Base-by-base conservation (phyloP, 2,797 vertebrate species). In the Carduelis carduelis region DNA sequence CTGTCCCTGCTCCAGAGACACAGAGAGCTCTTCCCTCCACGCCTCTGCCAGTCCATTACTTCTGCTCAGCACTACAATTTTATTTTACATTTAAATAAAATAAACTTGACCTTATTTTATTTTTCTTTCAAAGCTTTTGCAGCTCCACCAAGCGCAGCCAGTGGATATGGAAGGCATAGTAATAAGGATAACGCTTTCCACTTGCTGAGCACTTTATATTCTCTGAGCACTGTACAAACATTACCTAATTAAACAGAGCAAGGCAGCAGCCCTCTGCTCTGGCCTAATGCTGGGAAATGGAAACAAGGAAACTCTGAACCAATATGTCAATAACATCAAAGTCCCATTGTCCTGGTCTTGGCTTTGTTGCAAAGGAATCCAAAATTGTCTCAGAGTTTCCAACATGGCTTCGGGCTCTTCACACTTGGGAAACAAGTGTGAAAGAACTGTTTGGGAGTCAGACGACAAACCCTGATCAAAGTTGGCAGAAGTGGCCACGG, bases 301-400 rank as follows among this genome's bases (percentile, higher is more conserved):
- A 93, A 95, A 90, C 94, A 87, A 93, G 95, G 91, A 96, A 96
- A 93, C 89, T 94, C 92, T 83, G 94, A 94, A 94, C 94, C 95
- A 92, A 88, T 91, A 90, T 96, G 96, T 96, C 95, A 96, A 96
- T 96, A 96, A 94, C 96, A 88, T 95, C 92, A 95, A 95, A 95
- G 94, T 71, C 81, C 96, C 39, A 95, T 95, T 95, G 93, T 94
- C 93, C 91, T 95, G 94, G 85, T 84, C 87, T 96, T 96, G 95
- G 93, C 91, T 95, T 94, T 87, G 95, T 83, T 96, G 95, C 91
- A 96, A 96, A 96, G 95, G 92, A 95, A 96, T 95, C 85, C 3
- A 0, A 92, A 96, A 87, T 52, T 91, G 92, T 93, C 92, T 97
- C 95, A 94, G 80, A 90, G 90, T 96, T 95, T 96, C 95, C 96